Evolutionary conservation across 2,113 vertebrate genomes (phyloP).

Genomic region (Chloropsis hardwickii): DNA sequence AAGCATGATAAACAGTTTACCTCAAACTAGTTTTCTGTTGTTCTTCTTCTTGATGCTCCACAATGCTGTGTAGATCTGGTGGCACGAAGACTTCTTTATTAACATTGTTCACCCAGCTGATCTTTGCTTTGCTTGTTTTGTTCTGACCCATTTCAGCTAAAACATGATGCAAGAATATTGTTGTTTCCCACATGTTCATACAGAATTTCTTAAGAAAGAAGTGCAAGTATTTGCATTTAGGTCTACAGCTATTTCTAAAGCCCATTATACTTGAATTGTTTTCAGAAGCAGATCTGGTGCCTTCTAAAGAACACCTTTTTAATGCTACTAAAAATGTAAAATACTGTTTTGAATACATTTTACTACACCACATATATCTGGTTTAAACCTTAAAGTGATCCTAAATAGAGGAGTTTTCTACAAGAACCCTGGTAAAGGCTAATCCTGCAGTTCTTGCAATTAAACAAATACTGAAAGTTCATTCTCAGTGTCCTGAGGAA

Average conservation of each 20-base stretch:
- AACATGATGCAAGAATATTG: slow-evolving; percentile 49
- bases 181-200: not conserved
- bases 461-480: not conserved
- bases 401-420: not conserved
- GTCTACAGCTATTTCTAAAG: not conserved
- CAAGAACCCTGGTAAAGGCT: not conserved
- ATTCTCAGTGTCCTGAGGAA: not conserved
- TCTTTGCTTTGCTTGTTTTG: slow-evolving; percentile 62
- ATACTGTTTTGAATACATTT: not conserved
- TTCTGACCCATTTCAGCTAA: slow-evolving; percentile 80
- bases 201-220: not conserved
- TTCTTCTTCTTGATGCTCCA: slow-evolving; percentile 61
- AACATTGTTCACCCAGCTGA: slow-evolving; percentile 80
- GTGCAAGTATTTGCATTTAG: not conserved
- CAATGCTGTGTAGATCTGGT: slow-evolving; percentile 70
- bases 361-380: not conserved
- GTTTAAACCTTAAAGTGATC: not conserved
- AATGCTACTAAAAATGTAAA: not conserved
- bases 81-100: slow-evolving; percentile 77
- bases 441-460: not conserved
- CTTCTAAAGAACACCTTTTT: not conserved
- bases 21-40: slow-evolving; percentile 32
- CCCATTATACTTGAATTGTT: not conserved
- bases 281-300: not conserved
- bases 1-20: slow-evolving; percentile 61